These are phyloP conservation scores for Coelogynopora nodosa DNA, from an alignment of 2,888 invertebrate species.

Conservation along the genomic window DNA sequence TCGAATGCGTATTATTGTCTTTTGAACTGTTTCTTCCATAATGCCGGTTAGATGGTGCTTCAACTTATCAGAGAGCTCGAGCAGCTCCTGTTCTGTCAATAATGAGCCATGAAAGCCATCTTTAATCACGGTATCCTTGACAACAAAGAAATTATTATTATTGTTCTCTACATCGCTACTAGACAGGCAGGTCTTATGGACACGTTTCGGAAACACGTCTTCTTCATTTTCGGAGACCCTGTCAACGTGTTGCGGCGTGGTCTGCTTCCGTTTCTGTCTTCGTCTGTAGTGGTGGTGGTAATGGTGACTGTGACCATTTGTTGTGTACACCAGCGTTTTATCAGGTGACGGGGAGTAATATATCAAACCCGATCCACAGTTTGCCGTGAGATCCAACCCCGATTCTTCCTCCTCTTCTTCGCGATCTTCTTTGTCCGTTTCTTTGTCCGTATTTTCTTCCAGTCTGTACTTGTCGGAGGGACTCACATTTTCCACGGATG, in stretches of 20 bases:
- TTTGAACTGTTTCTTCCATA: slow-evolving; percentile 8
- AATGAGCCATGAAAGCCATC: neutral
- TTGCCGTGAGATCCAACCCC: neutral
- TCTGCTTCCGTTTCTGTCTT: slow-evolving; percentile 5
- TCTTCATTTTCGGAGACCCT: neutral
- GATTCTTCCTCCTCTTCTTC: neutral
- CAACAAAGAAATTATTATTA: neutral
- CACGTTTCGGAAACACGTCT: neutral
- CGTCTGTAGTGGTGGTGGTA: neutral
- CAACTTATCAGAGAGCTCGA: neutral
- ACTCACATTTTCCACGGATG: neutral
- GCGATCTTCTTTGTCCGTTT: neutral
- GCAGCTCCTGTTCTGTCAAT: neutral
- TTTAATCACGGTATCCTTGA: neutral
- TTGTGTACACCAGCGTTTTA: too few relatives aligned
- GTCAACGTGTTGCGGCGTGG: neutral
- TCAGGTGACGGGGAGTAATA: neutral
- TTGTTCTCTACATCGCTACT: neutral
- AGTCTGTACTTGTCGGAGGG: neutral
- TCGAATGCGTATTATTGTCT: neutral
- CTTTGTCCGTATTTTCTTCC: neutral
- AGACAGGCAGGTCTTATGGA: neutral
- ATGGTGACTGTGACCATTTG: neutral
- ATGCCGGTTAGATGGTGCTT: neutral
- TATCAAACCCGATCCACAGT: neutral